Evolutionary conservation across 2,888 invertebrate species (phyloP).

Genomic region (Drosophila buzzatii): DNA sequence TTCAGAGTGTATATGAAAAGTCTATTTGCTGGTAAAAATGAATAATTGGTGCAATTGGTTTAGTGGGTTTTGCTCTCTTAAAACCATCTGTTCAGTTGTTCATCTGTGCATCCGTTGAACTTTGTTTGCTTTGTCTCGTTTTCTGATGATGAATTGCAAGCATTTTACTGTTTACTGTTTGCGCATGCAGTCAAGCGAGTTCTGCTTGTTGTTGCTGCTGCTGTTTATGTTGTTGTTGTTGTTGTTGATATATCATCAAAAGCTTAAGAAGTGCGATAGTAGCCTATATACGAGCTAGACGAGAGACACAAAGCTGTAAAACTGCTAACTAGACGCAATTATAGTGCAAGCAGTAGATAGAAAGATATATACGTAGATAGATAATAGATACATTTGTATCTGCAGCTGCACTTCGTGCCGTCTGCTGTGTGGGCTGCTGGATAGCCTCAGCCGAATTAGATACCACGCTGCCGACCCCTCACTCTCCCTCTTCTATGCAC

Average conservation of each 20-base stretch:
- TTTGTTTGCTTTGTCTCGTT: constrained; percentile 16
- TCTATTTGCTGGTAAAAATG: constrained; percentile 29
- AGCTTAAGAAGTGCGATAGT: constrained; percentile 21
- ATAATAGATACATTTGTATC: constrained; percentile 2
- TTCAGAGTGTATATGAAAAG: background rate
- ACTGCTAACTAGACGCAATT: constrained; percentile 38
- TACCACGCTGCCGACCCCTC: background rate
- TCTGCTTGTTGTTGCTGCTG: constrained; percentile 12
- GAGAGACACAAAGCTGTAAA: constrained; percentile 19
- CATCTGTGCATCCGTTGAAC: constrained; percentile 3
- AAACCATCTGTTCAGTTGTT: constrained; percentile 15
- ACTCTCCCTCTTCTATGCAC: background rate
- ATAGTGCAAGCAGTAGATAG: constrained; percentile 9
- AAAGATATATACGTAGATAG: constrained; percentile 4
- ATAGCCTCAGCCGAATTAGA: constrained; percentile 13
- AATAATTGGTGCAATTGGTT: constrained; percentile 56
- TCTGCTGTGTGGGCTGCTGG: constrained; percentile 48
- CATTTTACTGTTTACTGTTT: constrained; percentile 33
- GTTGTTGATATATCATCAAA: constrained; percentile 19
- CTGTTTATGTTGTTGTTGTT: constrained; percentile 7
- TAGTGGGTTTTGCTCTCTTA: constrained; percentile 35
- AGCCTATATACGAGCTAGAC: constrained; percentile 12
- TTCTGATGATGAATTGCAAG: constrained; percentile 56
- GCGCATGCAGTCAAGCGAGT: constrained; percentile 14
- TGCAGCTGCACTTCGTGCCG: constrained; percentile 6